A percentile compares a stretch with the other conserved stretches of the same genome.
Evolutionary conservation across 2,888 invertebrate genomes (phyloP).

Genomic region (Amorpha juglandis): DNA sequence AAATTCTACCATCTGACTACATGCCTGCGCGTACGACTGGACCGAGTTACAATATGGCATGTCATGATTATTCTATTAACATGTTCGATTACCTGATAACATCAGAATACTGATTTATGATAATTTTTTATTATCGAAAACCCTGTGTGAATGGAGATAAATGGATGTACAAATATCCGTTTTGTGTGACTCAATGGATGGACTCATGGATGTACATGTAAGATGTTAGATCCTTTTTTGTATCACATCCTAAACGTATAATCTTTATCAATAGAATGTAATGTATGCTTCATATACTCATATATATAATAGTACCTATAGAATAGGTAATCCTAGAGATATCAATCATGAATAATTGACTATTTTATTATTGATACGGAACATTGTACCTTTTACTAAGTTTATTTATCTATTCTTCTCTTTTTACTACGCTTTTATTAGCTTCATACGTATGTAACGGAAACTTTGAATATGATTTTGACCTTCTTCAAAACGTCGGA

Average conservation of each 20-base stretch:
- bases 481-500: no score
- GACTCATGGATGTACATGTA: not conserved
- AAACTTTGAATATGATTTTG: no score
- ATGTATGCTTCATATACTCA: not conserved
- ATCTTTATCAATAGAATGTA: not conserved
- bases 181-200: constrained; percentile 29
- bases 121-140: constrained; percentile 42
- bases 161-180: constrained; percentile 34
- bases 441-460: no score
- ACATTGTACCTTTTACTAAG: no score
- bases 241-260: not conserved
- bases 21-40: constrained; percentile 33
- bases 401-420: no score
- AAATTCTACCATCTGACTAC: constrained; percentile 11
- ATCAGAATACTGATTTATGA: constrained; percentile 58
- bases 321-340: no score
- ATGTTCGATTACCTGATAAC: constrained; percentile 59
- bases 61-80: constrained; percentile 65
- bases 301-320: no score
- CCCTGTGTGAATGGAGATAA: constrained; percentile 34
- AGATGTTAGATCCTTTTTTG: not conserved
- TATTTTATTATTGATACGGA: no score
- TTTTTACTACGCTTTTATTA: no score
- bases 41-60: constrained; percentile 41
- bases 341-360: no score